Evolutionary conservation across 2,113 vertebrate species (phyloP), one percentile per base, ranked within the genome.

Genomic region (Thalassarche chlororhynchos): DNA sequence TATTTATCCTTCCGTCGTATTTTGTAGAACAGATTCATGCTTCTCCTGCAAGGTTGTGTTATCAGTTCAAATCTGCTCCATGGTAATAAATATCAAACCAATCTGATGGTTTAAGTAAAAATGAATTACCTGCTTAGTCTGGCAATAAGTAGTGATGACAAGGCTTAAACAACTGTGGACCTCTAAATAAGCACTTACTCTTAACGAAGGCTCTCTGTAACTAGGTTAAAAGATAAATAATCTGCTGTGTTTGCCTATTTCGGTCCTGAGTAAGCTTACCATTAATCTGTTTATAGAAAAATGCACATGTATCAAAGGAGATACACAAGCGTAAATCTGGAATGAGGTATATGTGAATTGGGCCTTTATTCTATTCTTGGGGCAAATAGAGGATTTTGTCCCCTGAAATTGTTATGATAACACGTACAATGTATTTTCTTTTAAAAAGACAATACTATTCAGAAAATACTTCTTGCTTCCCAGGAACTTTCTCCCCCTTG

Each of bases 181-280:
- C 9, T 72, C 31, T 62, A 71, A 87, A 77, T n/a, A 75, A 89
- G 65, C 81, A 72, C 65, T 86, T 71, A 47, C 17, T 84, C 52
- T 38, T 61, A 52, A 92, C 60, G 28, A 68, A 89, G 34, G 32
- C 52, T 66, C 26, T 57, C 64, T 19, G 26, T 65, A 95, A 78
- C 58, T 90, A 71, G 74, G 62, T 95, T 91, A 93, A 94, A 82
- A 83, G 72, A 66, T 46, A 77, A 68, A 70, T 93, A 69, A 87
- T 65, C 40, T 92, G 72, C 58, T 84, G 40, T 55, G 9, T 55
- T 90, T 93, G 72, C 38, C 47, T 66, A 1, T 80, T 52, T 42
- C 7, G 10, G 31, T 57, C 8, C 0, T 25, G 57, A 90, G 72
- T 95, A 87, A 78, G 13, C 71, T 95, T 65, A 54, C 19, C 54